These are phyloP conservation scores for Nycteola revayana DNA, from an alignment of 2,888 invertebrate species.

Conservation along the genomic window DNA sequence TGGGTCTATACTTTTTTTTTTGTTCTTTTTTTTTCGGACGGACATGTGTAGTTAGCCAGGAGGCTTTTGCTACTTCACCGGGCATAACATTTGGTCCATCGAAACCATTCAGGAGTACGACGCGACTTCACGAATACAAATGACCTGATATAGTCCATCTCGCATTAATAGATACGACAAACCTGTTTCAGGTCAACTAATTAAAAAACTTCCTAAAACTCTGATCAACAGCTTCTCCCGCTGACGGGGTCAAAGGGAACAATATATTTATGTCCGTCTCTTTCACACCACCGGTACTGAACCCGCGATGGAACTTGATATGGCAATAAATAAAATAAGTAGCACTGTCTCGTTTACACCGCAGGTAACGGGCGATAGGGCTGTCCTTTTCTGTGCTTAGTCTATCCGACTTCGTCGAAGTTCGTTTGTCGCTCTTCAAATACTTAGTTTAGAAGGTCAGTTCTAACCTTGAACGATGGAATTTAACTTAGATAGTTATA, in stretches of 20 bases:
- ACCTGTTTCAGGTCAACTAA: conserved; percentile 35
- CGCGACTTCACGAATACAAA: too few species aligned
- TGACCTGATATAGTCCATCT: conserved; percentile 3
- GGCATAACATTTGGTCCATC: too few species aligned
- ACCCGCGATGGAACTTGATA: conserved; percentile 63
- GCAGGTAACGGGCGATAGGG: conserved; percentile 11
- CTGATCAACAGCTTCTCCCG: conserved; percentile 43
- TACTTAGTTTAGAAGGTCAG: conserved; percentile 70
- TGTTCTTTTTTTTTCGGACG: too few species aligned
- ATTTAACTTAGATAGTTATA: conserved; percentile 47
- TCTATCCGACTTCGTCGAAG: conserved; percentile 51
- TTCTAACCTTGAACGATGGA: conserved; percentile 70
- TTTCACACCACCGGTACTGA: conserved; percentile 48
- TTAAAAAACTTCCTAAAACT: conserved; percentile 46
- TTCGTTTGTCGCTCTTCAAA: conserved; percentile 73
- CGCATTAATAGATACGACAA: conserved; percentile 23
- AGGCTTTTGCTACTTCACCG: too few species aligned
- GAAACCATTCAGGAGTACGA: too few species aligned
- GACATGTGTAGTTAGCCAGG: too few species aligned
- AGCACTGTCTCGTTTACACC: conserved; percentile 41
- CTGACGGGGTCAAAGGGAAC: conserved; percentile 44
- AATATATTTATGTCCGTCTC: conserved; percentile 51
- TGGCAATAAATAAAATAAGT: conserved; percentile 74
- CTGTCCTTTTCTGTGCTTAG: conserved; percentile 46
- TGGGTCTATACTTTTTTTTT: too few species aligned